phyloP scores from a whole-genome alignment of 2,113 vertebrate species.

The Chitala chitala region DNA sequence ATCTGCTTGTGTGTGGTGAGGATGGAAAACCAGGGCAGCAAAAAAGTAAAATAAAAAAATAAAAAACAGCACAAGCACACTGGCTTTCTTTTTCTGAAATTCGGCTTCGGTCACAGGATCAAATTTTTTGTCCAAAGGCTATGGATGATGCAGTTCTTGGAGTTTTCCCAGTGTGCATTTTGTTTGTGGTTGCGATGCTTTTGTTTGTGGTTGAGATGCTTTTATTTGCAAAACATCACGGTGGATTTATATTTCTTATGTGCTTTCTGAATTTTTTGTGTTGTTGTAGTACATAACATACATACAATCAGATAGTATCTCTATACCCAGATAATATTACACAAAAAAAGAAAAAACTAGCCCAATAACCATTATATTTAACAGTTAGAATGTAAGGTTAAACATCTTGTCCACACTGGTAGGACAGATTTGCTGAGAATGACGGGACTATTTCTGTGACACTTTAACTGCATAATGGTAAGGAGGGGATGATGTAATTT shows the following conservation, averaged over 20 bases:
- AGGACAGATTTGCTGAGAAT: neutral
- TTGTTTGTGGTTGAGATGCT: neutral
- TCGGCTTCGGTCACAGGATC: neutral
- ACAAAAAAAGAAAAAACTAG: no score
- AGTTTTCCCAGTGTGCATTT: neutral
- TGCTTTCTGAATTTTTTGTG: no score
- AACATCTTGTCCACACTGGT: neutral
- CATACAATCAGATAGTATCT: no score
- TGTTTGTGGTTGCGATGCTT: neutral
- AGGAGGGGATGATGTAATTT: neutral
- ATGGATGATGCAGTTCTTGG: neutral
- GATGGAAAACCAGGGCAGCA: neutral
- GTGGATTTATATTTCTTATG: neutral
- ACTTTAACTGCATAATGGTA: neutral
- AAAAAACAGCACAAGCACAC: neutral
- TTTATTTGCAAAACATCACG: neutral
- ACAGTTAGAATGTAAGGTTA: no score
- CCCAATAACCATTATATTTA: no score
- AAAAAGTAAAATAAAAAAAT: neutral
- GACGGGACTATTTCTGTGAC: neutral
- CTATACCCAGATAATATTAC: no score
- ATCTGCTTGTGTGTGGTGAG: no score
- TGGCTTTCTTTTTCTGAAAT: neutral
- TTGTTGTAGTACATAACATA: no score
- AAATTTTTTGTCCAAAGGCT: neutral